Evolutionary conservation across 2,797 vertebrate genomes (phyloP).

Genomic region (Kryptopterus vitreolus): DNA sequence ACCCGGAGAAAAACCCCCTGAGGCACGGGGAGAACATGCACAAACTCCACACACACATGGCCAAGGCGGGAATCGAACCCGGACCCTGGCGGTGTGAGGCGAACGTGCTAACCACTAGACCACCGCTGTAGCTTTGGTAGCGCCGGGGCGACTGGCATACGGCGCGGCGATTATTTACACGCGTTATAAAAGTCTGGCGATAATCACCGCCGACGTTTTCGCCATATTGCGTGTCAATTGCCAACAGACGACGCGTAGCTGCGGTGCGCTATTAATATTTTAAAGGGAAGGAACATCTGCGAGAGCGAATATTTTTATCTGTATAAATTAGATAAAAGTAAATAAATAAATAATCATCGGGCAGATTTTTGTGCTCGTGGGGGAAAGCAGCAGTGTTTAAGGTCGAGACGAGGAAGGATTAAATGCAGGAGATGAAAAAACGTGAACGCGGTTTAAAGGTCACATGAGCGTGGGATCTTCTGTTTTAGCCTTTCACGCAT

Average conservation of each 20-base stretch:
- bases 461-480: not conserved
- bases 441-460: slow-evolving; percentile 25
- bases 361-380: not conserved
- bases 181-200: not conserved
- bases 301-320: no score
- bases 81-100: no score
- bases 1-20: no score
- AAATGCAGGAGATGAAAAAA: slow-evolving; percentile 27
- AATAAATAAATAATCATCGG: not conserved
- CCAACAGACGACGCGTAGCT: not conserved
- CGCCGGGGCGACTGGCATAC: not conserved
- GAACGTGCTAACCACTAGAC: no score
- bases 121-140: not conserved
- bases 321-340: no score
- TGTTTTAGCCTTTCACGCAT: not conserved
- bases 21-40: no score
- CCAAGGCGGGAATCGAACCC: no score
- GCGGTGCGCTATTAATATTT: not conserved
- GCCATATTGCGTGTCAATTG: not conserved
- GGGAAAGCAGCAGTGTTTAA: not conserved
- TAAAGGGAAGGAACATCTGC: not conserved
- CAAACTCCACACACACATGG: no score
- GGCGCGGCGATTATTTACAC: not conserved
- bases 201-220: not conserved
- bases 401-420: slow-evolving; percentile 7